A percentile compares a stretch with the other conserved stretches of the same genome.
phyloP scores from a whole-genome alignment of 2,888 invertebrate genomes.

The Syrista parreyssii region DNA sequence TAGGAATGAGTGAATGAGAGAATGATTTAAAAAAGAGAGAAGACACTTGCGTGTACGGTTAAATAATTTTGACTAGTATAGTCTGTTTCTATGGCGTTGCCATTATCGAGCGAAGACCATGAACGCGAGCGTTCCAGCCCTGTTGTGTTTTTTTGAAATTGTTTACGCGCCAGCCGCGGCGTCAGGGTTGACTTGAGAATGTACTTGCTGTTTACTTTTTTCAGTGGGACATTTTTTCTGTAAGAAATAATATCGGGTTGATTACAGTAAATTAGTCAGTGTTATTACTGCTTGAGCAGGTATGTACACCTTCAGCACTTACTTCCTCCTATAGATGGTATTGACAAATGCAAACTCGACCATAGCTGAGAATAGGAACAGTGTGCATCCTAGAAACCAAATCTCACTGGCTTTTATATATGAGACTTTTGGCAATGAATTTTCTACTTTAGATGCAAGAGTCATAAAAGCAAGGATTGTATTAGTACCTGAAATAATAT shows the following conservation, averaged over 20 bases:
- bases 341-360: slow-evolving; percentile 92
- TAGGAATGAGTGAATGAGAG: not conserved
- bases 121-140: slow-evolving; percentile 78
- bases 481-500: slow-evolving; percentile 75
- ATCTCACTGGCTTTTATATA: slow-evolving; percentile 92
- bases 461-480: slow-evolving; percentile 91
- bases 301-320: slow-evolving; percentile 54
- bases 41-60: slow-evolving; percentile 76
- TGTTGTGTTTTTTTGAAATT: slow-evolving; percentile 74
- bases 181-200: slow-evolving; percentile 87
- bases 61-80: slow-evolving; percentile 78
- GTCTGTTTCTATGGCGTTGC: slow-evolving; percentile 69
- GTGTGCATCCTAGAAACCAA: slow-evolving; percentile 88
- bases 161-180: slow-evolving; percentile 79
- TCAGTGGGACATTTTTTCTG: slow-evolving; percentile 77
- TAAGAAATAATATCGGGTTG: slow-evolving; percentile 27
- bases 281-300: not conserved
- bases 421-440: slow-evolving; percentile 87
- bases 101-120: slow-evolving; percentile 76
- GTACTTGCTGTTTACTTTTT: slow-evolving; percentile 84
- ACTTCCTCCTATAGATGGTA: slow-evolving; percentile 88
- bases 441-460: slow-evolving; percentile 84
- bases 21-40: slow-evolving; percentile 14
- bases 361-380: slow-evolving; percentile 86
- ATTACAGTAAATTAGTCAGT: not conserved